Base-by-base conservation (phyloP, 2,797 vertebrate species). In the Sebastolobus altivelis region DNA sequence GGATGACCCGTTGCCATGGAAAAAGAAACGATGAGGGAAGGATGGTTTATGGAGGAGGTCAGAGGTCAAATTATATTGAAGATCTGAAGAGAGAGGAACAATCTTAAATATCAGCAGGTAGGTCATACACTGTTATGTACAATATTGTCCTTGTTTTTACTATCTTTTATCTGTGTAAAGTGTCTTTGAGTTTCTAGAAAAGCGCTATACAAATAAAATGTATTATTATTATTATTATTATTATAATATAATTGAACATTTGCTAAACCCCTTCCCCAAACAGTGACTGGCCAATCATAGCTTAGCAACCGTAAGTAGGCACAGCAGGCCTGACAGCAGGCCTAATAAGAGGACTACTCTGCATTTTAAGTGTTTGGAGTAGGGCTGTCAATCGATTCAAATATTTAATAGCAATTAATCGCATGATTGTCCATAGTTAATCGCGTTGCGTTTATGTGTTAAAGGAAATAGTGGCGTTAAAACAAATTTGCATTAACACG, bases 11-110 rank as follows among this genome's bases (percentile, higher is more conserved):
- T 99, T 97, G 35, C 95, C 95, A n/a, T 92, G 94, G 93, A 99
- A 99, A 91, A 97, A 97, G 92, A 99, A 99, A 56, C 98, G 97
- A 65, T 96, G 94, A 62, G 96, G 96, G 60, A 96, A 95, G 40
- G 95, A 95, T 0, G 94, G 89, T 87, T 95, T 98, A 88, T 97
- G 96, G 71, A 92, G 95, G 76, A 97, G 90, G 20, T 99, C 98
- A 79, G 97, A 92, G 22, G 96, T 98, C 83, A 99, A 86, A 87
- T 98, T 97, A 90, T 99, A 99, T 77, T 95, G 92, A 81, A 99
- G 90, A 46, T 97, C 98, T 99, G 77, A 77, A 83, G 13, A 79
- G n/a, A 83, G 6, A 31, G 37, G 16, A 20, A 77, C 1, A 38
- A 20, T 46, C 2, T 60, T 58, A 22, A 38, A 67, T 20, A 52